These are phyloP conservation scores for Hirudinaria manillensis DNA, from an alignment of 2,888 invertebrate species.

Conservation along the genomic window DNA sequence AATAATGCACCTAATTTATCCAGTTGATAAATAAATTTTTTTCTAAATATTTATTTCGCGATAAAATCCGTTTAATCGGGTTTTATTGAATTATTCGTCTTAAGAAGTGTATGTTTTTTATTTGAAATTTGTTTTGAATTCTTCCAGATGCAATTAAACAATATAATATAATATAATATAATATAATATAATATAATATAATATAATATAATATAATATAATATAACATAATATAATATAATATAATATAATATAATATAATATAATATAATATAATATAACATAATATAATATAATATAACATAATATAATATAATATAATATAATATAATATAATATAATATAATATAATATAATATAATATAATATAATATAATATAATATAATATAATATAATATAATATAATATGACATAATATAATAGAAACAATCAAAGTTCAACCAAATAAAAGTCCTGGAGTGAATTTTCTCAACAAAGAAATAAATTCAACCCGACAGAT, in stretches of 20 bases:
- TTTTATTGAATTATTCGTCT: no score
- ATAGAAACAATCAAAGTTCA: slow-evolving; percentile 1
- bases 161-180: no score
- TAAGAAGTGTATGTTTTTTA: no score
- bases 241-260: neutral
- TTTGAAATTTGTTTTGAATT: no score
- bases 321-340: neutral
- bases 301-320: neutral
- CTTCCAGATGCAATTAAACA: no score
- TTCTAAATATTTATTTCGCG: no score
- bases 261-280: neutral
- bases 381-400: slow-evolving; percentile 19
- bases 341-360: slow-evolving; percentile 1
- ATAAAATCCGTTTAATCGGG: no score
- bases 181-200: neutral
- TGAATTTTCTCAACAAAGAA: no score
- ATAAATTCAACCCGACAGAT: no score
- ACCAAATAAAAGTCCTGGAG: no score
- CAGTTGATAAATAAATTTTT: no score
- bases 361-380: slow-evolving; percentile 2
- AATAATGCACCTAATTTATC: no score
- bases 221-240: neutral
- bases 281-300: neutral
- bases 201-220: neutral
- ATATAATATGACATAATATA: slow-evolving; percentile 3